A percentile compares a stretch with the other conserved stretches of the same genome.
phyloP scores from a whole-genome alignment of 2,888 invertebrate species.

The Chaitophorus viminalis region DNA sequence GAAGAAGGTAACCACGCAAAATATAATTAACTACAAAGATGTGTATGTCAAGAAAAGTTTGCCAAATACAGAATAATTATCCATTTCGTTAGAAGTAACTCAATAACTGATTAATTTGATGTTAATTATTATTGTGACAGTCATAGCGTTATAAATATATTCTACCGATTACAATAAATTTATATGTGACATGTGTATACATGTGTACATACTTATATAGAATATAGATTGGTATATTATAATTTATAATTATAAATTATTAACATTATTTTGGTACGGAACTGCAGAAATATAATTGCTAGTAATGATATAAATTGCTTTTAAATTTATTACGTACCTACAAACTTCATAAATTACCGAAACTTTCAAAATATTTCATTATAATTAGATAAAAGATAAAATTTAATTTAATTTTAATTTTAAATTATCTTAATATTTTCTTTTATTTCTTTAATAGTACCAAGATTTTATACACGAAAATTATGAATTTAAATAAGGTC shows the following conservation, averaged over 20 bases:
- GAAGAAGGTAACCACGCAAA: conserved; percentile 16
- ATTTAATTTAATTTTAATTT: background rate
- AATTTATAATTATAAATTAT: background rate
- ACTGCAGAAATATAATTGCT: background rate
- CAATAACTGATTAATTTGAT: background rate
- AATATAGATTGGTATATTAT: no score
- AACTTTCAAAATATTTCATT: no score
- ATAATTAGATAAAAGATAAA: no score
- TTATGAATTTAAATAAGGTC: background rate
- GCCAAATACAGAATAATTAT: conserved; percentile 28
- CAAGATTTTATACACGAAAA: background rate
- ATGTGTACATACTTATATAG: no score
- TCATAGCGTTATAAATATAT: background rate
- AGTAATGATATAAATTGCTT: no score
- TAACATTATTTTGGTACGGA: no score
- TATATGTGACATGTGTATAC: no score
- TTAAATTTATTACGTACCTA: background rate
- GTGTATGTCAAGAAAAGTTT: conserved; percentile 16
- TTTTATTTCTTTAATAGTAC: background rate
- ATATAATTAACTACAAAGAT: conserved; percentile 23
- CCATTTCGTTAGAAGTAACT: background rate
- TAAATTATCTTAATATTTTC: background rate
- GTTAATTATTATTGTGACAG: background rate
- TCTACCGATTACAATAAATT: background rate
- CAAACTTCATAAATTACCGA: background rate